Conservation (phyloP, 2,113 vertebrate genomes). For the Australoheros scitulus region DNA sequence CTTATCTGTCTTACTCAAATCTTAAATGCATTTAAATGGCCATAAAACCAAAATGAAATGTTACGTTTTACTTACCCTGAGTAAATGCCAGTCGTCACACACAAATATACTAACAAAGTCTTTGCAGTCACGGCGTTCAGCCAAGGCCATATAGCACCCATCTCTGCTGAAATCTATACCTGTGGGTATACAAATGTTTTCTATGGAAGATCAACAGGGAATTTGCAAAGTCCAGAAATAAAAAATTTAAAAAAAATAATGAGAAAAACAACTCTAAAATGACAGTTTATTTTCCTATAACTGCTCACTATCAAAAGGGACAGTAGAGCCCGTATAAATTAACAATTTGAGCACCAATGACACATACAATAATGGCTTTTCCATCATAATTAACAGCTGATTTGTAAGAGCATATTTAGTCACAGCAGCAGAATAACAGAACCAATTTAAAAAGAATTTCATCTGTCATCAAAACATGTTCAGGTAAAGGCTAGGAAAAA, state of each 20-base stretch:
- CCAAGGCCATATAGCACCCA: constrained; percentile 92
- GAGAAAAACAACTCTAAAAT: neutral
- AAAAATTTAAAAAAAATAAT: neutral
- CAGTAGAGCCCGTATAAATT: neutral
- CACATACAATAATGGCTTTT: neutral
- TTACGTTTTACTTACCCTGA: constrained; percentile 82
- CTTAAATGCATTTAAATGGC: neutral
- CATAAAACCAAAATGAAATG: neutral
- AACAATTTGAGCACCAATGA: neutral
- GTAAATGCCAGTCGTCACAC: constrained; percentile 96
- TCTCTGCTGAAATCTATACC: constrained; percentile 92
- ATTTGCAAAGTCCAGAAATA: neutral
- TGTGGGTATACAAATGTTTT: constrained; percentile 55
- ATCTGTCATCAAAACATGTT: neutral
- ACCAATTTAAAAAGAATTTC: neutral
- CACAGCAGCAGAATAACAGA: neutral
- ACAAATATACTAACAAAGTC: constrained; percentile 95
- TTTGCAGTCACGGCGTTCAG: constrained; percentile 93
- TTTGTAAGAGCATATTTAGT: neutral
- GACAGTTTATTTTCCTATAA: neutral
- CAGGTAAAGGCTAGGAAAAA: neutral
- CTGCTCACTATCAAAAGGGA: neutral
- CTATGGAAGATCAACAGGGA: neutral
- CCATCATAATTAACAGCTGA: neutral
- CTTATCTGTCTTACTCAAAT: neutral